Conservation (phyloP, 2,113 vertebrate genomes). For the Columba livia region DNA sequence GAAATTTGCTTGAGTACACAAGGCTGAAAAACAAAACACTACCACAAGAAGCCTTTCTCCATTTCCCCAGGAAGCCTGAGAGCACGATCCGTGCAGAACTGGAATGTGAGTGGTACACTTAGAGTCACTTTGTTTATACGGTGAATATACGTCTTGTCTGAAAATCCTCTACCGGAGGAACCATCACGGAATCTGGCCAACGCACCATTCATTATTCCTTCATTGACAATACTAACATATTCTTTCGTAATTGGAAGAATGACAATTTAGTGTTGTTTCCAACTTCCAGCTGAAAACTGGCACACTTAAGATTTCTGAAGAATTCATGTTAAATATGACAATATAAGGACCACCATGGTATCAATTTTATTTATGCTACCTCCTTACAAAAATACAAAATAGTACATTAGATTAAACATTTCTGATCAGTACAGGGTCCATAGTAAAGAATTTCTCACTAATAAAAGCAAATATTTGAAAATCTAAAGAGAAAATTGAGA, state of each 20-base stretch:
- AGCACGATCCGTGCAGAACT: background rate
- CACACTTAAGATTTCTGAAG: background rate
- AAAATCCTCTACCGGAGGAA: background rate
- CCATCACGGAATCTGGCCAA: background rate
- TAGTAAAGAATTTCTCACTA: background rate
- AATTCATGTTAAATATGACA: background rate
- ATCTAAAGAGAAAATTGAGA: background rate
- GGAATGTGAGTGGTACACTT: conserved; percentile 1
- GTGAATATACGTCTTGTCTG: background rate
- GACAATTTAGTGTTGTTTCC: background rate
- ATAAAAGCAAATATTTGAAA: background rate
- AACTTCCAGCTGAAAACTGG: background rate
- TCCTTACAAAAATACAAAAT: background rate
- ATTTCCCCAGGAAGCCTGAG: conserved; percentile 49
- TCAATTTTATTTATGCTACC: background rate
- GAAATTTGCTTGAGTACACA: conserved; percentile 14
- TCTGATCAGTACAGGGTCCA: background rate
- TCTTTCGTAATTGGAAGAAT: background rate
- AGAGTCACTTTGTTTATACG: conserved; percentile 10
- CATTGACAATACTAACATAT: background rate
- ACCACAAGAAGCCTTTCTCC: conserved; percentile 32
- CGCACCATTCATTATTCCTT: background rate
- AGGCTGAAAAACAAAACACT: background rate
- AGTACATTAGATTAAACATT: background rate
- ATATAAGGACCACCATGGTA: background rate